Evolutionary conservation across 2,113 vertebrate species (phyloP), one percentile per base, ranked within the genome.

Genomic region (Morone saxatilis): DNA sequence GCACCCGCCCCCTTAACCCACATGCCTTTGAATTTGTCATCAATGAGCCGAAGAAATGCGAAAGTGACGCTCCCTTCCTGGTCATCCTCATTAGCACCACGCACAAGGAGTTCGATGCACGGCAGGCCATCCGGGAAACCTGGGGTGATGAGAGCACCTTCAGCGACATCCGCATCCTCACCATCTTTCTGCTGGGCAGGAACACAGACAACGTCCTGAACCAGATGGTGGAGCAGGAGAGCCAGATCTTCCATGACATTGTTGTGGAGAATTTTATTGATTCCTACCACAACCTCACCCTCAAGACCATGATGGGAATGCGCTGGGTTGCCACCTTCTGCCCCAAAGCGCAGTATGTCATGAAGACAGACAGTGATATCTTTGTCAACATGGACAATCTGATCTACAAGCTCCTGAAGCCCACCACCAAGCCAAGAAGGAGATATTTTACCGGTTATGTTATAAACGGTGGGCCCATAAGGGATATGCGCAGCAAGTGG

Each of bases 371-470:
- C 96, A 99, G 98, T 38, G 98, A 99, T 93, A 99, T 99, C 94
- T 99, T 99, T 90, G 97, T 99, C 92, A 99, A 99, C 95, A 99
- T 99, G 98, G 98, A 99, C 95, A 99, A 99, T 82, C 95, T 99
- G 86, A 97, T 99, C 95, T 98, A 98, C 94, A 99, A 99, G 92
- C 95, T 99, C 60, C 94, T 99, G 25, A 99, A 99, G 92, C 98
- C 98, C 47, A 96, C 94, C 86, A 99, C 97, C 74, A 99, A 99
- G 93, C 98, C 98, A 0, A 95, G 97, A 80, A 96, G 97, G 90
- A 94, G 98, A 67, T 99, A 99, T 88, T 99, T 99, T 78, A 99
- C 98, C 0, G 98, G 98, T 63, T 99, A 99, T 0, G 98, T 99
- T 60, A 99, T 99, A 92, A 98, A 99, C 0, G 98, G 98, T 59